Base-by-base conservation (phyloP, 92 coral and sea anemone species). In the Zoanthus sociatus region DNA sequence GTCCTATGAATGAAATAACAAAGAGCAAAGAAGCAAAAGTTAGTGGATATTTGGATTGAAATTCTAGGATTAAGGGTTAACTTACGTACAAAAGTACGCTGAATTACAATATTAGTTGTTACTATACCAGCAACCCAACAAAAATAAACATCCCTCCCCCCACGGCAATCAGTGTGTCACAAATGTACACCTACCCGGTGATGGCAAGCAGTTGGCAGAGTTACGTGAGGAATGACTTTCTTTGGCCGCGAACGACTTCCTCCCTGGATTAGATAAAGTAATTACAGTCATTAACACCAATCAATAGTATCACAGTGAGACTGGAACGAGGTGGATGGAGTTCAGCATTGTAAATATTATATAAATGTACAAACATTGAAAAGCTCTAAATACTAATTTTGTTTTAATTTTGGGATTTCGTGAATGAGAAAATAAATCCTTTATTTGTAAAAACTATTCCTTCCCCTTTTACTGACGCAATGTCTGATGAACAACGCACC, bases 201-300 rank as follows among this genome's bases (percentile, higher is more conserved):
- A 77, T 97, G 99, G 71, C 99, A 92, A 15, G 99, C 94, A 37
- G 99, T 97, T 18, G 99, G 99, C 81, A 97, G 94, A 9, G 95
- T 66, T 20, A 97, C 94, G 87, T 97, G 94, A n/a, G 99, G 98
- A 73, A 97, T 97, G 4, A 97, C 99, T 83, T 89, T 95, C 92
- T 97, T 97, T 15, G 94, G 90, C 17, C 98, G 92, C 54, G 97
- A 93, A 7, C 99, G 98, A 63, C 94, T 91, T 20, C 95, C 95
- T 60, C 98, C 93, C 98, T 94, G 68, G 44, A 13, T 77, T 69
- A 9, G 13, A 51, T 7, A 20, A 5, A 31, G 6, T 58, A 32
- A 45, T n/a, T 61, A 15, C 15, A 71, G 0, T 50, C 9, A 50
- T 7, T 18, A 12, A 77, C 17, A 20, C 31, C 21, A 73, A n/a